Evolutionary conservation across 53 echinoderm and acorn worm genomes (phyloP).

Genomic region (Echinometra lucunter): DNA sequence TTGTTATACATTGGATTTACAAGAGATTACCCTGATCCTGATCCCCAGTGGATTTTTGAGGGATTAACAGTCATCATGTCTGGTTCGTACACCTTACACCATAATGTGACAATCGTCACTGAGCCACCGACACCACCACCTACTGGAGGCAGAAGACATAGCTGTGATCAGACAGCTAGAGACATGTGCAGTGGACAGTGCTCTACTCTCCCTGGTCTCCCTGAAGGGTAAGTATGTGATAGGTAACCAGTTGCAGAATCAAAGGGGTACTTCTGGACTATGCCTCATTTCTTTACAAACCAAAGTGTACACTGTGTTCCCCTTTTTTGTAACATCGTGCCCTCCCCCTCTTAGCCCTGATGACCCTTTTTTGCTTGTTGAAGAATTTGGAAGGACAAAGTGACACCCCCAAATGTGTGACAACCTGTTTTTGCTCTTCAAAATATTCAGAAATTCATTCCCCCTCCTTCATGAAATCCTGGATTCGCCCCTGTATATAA

Average conservation of each 20-base stretch:
- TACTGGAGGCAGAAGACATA: not conserved
- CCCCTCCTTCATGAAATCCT: no score
- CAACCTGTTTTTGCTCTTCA: no score
- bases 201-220: not conserved
- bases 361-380: no score
- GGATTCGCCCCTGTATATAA: not conserved
- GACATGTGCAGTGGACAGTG: slow-evolving; percentile 28
- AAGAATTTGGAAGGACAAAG: not conserved
- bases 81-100: slow-evolving; percentile 3
- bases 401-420: no score
- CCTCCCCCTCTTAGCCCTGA: no score
- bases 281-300: no score
- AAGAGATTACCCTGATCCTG: not conserved
- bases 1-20: no score
- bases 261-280: no score
- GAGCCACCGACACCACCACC: not conserved
- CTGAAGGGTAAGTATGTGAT: not conserved
- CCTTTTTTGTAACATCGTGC: no score
- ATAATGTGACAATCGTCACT: not conserved
- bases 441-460: no score
- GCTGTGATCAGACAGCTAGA: not conserved
- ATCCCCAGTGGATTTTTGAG: not conserved
- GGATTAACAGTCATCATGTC: slow-evolving; percentile 24
- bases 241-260: no score
- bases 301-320: no score